Evolutionary conservation across 2,113 vertebrate genomes (phyloP).

Genomic region (Limanda limanda): DNA sequence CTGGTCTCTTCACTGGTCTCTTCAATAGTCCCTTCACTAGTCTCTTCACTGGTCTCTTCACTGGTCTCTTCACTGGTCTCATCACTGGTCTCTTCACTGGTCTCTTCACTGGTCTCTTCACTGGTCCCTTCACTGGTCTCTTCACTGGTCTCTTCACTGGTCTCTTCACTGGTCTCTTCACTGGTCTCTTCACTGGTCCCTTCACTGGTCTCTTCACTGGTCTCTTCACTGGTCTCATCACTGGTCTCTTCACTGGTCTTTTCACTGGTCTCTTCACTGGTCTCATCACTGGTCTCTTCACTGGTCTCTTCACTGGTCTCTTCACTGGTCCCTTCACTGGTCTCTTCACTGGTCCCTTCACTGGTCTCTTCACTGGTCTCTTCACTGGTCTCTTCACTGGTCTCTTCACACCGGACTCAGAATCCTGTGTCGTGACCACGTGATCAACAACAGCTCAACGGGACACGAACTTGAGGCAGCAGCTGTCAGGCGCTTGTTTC

Average conservation of each 20-base stretch:
- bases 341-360: too few species aligned
- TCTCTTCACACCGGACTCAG: neutral
- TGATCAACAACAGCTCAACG: neutral
- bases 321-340: too few species aligned
- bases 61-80: neutral
- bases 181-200: neutral
- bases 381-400: neutral
- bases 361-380: neutral
- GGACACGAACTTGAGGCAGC: conserved; percentile 26
- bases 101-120: neutral
- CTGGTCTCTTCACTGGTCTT: neutral
- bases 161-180: neutral
- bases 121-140: neutral
- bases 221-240: neutral
- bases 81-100: neutral
- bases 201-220: too few species aligned
- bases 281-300: neutral
- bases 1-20: neutral
- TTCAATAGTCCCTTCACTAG: too few species aligned
- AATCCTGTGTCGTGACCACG: too few species aligned
- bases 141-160: neutral
- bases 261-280: neutral
- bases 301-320: neutral
- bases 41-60: neutral
- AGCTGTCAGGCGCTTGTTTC: conserved; percentile 60